These are phyloP conservation scores for Lasioglossum lativentre DNA, from an alignment of 2,888 invertebrate species.

Conservation along the genomic window DNA sequence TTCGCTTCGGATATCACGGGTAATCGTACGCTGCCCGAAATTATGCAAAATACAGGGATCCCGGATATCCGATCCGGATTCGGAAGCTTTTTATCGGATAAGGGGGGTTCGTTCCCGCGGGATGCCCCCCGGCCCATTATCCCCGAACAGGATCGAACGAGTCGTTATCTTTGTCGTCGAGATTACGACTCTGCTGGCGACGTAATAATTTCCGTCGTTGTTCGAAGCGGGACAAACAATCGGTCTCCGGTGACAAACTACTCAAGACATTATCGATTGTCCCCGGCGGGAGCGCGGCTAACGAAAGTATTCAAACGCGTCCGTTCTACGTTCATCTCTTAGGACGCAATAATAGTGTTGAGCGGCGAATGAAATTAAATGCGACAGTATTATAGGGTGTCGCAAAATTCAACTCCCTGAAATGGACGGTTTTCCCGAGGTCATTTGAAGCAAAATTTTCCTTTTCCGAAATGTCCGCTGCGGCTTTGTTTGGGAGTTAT, in stretches of 20 bases:
- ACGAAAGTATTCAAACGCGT: slow-evolving; percentile 53
- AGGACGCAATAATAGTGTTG: too few relatives aligned
- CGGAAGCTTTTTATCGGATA: slow-evolving; percentile 60
- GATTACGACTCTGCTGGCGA: slow-evolving; percentile 60
- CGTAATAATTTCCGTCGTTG: slow-evolving; percentile 49
- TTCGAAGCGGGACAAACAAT: slow-evolving; percentile 64
- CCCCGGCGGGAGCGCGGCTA: slow-evolving; percentile 7
- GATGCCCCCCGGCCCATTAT: slow-evolving; percentile 44
- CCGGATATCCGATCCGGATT: slow-evolving; percentile 16
- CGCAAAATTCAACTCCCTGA: too few relatives aligned
- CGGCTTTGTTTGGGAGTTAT: too few relatives aligned
- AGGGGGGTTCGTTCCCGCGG: slow-evolving; percentile 40
- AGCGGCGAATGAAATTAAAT: too few relatives aligned
- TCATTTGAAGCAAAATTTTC: too few relatives aligned
- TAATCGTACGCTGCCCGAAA: slow-evolving; percentile 40
- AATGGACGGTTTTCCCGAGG: too few relatives aligned
- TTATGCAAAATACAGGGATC: slow-evolving; percentile 53
- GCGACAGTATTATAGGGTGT: too few relatives aligned
- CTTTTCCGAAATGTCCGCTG: too few relatives aligned
- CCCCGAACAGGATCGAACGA: slow-evolving; percentile 61
- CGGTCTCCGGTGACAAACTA: slow-evolving; percentile 62
- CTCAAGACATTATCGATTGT: slow-evolving; percentile 63
- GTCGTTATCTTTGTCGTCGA: slow-evolving; percentile 61
- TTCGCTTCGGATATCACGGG: neutral
- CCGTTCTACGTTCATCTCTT: slow-evolving; percentile 20